Percentiles rank a stretch among this genome's conserved stretches.
These are phyloP conservation scores for Callosobruchus maculatus DNA, from an alignment of 2,888 invertebrate genomes.

Conservation along the genomic window DNA sequence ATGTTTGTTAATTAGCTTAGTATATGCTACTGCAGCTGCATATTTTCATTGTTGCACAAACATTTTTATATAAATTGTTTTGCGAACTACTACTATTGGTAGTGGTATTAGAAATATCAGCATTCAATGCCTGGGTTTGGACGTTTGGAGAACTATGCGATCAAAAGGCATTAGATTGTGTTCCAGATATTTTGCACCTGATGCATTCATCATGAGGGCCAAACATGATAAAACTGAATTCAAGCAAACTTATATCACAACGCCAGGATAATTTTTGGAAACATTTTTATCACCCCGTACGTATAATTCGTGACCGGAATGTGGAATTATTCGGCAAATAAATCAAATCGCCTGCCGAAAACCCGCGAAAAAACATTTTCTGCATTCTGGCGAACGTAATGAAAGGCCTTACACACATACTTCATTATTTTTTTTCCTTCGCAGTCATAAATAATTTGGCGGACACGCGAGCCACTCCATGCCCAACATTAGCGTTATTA, in stretches of 20 bases:
- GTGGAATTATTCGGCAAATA: neutral
- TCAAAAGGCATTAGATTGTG: no score
- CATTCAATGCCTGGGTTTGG: no score
- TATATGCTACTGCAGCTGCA: no score
- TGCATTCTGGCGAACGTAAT: neutral
- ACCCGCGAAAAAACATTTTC: neutral
- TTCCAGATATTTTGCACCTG: no score
- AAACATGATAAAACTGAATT: neutral
- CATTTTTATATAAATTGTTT: no score
- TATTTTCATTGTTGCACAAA: no score
- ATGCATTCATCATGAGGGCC: no score
- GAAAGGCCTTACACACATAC: neutral
- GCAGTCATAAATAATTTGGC: neutral
- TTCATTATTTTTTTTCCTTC: neutral
- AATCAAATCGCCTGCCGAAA: neutral
- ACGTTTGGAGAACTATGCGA: no score
- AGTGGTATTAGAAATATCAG: no score
- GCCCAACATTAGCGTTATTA: neutral
- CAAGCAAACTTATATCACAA: neutral
- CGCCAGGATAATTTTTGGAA: neutral
- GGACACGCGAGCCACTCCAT: neutral
- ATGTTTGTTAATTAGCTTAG: no score
- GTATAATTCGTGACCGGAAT: neutral
- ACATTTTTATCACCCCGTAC: neutral
- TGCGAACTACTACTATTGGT: no score